These are phyloP conservation scores for Tiliqua scincoides DNA, from an alignment of 2,113 vertebrate genomes.

Conservation along the genomic window DNA sequence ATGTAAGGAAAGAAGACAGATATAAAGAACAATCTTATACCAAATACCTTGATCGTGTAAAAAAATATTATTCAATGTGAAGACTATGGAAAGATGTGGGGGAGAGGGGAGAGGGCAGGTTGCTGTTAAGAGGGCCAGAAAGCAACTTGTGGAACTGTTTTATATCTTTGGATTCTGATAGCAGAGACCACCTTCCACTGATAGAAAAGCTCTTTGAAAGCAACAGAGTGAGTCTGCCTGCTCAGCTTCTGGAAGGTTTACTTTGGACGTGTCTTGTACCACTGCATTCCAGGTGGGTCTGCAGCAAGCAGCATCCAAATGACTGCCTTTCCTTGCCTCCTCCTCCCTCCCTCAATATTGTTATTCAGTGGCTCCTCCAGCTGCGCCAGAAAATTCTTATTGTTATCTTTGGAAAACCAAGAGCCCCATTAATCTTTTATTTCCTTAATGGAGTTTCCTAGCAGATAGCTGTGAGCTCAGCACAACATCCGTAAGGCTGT, in stretches of 20 bases:
- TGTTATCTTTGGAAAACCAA: slow-evolving; percentile 24
- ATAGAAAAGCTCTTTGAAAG: background rate
- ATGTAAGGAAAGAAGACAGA: background rate
- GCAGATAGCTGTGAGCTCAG: background rate
- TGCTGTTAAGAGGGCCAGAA: background rate
- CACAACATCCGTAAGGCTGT: background rate
- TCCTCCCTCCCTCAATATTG: background rate
- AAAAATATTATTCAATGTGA: background rate
- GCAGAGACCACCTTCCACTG: background rate
- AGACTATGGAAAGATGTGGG: background rate
- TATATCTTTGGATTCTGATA: background rate
- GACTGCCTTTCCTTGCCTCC: background rate
- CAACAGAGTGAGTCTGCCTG: background rate
- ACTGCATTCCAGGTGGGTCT: background rate
- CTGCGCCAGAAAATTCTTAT: slow-evolving; percentile 1
- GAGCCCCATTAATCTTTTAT: slow-evolving; percentile 27
- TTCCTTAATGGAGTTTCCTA: slow-evolving; percentile 18
- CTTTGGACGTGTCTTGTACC: background rate
- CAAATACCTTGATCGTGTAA: background rate
- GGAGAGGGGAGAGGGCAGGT: background rate
- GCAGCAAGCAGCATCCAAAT: background rate
- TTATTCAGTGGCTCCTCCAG: background rate
- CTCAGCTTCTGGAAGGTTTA: background rate
- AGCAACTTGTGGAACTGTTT: background rate
- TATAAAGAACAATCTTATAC: background rate